Conservation (phyloP, 2,113 vertebrate species). For the Collichthys lucidus region DNA sequence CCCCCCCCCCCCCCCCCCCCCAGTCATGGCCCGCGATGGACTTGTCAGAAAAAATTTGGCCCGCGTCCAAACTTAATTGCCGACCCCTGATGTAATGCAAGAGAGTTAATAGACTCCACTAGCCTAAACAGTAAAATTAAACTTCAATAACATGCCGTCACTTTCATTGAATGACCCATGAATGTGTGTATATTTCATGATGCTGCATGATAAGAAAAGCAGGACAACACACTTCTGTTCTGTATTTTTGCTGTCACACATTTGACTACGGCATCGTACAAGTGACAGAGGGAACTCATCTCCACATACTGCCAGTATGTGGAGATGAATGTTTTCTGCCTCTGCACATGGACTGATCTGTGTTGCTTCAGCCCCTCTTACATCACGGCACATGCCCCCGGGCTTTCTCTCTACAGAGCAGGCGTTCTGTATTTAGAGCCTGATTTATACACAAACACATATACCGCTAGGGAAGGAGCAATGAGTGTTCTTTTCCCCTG, state of each 20-base stretch:
- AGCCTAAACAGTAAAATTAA: not conserved
- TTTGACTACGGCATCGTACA: constrained; percentile 2
- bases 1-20: too few species aligned
- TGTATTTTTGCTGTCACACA: not conserved
- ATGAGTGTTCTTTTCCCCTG: constrained; percentile 33
- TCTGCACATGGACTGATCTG: constrained; percentile 66
- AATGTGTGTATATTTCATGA: constrained; percentile 8
- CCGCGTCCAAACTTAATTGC: too few species aligned
- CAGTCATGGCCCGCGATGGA: too few species aligned
- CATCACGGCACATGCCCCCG: constrained; percentile 64
- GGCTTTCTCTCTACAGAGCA: constrained; percentile 61
- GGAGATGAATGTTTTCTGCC: constrained; percentile 57
- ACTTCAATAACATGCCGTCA: not conserved
- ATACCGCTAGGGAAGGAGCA: constrained; percentile 42
- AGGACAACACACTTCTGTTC: not conserved
- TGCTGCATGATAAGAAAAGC: constrained; percentile 3
- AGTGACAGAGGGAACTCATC: constrained; percentile 46
- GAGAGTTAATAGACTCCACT: not conserved
- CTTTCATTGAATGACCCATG: not conserved
- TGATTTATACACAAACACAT: constrained; percentile 62
- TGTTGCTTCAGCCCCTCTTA: constrained; percentile 65
- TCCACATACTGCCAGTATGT: constrained; percentile 33
- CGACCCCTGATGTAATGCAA: not conserved
- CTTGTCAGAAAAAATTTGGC: too few species aligned
- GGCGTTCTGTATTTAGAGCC: constrained; percentile 63